phyloP scores from a whole-genome alignment of 1,140 invertebrate species.

The Helicoverpa armigera region DNA sequence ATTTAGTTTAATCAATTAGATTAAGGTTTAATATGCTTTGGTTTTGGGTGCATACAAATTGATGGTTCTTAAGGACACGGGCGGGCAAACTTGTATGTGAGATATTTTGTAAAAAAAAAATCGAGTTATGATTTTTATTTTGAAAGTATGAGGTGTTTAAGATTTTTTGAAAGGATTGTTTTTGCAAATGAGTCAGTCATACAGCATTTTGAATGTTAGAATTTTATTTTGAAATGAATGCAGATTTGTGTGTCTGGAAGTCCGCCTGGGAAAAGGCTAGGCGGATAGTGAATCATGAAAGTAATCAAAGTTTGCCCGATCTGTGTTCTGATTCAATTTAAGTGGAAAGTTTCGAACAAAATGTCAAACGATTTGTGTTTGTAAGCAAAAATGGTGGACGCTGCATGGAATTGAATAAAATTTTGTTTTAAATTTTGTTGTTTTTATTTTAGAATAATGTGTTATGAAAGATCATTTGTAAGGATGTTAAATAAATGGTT shows the following conservation, averaged over 20 bases:
- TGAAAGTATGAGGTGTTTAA: too few species aligned
- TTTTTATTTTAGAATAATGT: constrained; percentile 51
- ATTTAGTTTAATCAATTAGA: constrained; percentile 39
- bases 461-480: too few species aligned
- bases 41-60: constrained; percentile 41
- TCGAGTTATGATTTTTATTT: too few species aligned
- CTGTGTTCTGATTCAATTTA: constrained; percentile 7
- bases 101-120: too few species aligned
- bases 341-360: constrained; percentile 41
- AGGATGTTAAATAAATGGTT: too few species aligned
- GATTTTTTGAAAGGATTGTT: too few species aligned
- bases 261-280: too few species aligned
- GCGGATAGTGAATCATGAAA: neutral
- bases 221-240: too few species aligned
- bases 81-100: neutral
- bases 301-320: neutral
- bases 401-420: constrained; percentile 71
- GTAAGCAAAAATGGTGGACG: constrained; percentile 63
- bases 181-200: too few species aligned
- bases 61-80: constrained; percentile 20
- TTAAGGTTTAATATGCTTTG: constrained; percentile 34
- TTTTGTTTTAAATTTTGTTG: constrained; percentile 60
- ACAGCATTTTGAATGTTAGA: too few species aligned
- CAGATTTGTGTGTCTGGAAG: too few species aligned
- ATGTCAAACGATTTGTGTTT: constrained; percentile 38